Conservation (phyloP, 1,140 invertebrate genomes). For the Hyles euphorbiae region DNA sequence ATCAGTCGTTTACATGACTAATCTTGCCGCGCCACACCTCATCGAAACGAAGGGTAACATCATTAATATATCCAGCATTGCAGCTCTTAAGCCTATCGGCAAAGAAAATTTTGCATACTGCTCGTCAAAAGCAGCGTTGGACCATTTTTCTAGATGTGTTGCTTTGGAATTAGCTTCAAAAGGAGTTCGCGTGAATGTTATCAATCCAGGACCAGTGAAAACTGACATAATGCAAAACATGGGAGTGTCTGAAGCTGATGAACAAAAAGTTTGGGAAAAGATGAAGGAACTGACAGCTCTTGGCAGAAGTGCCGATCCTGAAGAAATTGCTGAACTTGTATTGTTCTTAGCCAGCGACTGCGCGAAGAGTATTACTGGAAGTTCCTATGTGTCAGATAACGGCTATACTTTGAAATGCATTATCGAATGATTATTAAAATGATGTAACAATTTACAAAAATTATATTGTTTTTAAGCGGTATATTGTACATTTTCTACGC, state of each 20-base stretch:
- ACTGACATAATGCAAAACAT: slow-evolving; percentile 59
- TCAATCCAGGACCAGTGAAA: slow-evolving; percentile 81
- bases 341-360: slow-evolving; percentile 21
- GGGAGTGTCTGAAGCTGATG: background rate
- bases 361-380: slow-evolving; percentile 79
- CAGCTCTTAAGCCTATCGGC: background rate
- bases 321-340: slow-evolving; percentile 19
- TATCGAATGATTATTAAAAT: background rate
- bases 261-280: slow-evolving; percentile 8
- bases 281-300: slow-evolving; percentile 7
- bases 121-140: slow-evolving; percentile 85
- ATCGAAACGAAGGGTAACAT: slow-evolving; percentile 81
- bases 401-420: background rate
- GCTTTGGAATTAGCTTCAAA: slow-evolving; percentile 80
- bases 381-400: slow-evolving; percentile 1
- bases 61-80: slow-evolving; percentile 84
- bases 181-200: slow-evolving; percentile 82
- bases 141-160: slow-evolving; percentile 83
- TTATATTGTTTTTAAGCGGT: slow-evolving; percentile 71
- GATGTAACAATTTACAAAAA: background rate
- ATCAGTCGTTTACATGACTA: slow-evolving; percentile 81
- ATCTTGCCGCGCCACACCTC: slow-evolving; percentile 82
- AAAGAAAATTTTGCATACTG: slow-evolving; percentile 71
- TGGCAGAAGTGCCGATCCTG: slow-evolving; percentile 12
- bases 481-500: slow-evolving; percentile 7